Evolutionary conservation across 2,888 invertebrate species (phyloP).

Genomic region (Marasmarcha lunaedactyla): DNA sequence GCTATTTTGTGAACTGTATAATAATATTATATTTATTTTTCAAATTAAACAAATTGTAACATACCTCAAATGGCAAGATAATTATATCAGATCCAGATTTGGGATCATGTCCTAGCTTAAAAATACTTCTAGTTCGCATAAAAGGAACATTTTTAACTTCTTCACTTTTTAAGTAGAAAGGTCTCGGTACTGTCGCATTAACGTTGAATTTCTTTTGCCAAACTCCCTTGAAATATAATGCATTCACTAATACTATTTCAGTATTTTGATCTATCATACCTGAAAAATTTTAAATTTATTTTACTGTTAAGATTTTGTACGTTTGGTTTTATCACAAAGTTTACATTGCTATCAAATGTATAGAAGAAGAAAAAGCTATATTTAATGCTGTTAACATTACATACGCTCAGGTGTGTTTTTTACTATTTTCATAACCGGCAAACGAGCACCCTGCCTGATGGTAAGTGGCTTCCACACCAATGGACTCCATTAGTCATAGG

Average conservation of each 20-base stretch:
- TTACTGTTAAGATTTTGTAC: no score
- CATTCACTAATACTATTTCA: constrained; percentile 74
- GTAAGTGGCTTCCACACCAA: no score
- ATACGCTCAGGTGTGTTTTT: no score
- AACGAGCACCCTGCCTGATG: no score
- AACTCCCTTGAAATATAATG: constrained; percentile 79
- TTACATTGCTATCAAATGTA: no score
- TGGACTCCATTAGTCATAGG: no score
- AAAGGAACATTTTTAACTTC: constrained; percentile 57
- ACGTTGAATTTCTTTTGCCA: constrained; percentile 76
- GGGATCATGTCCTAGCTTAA: constrained; percentile 63
- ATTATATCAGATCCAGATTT: constrained; percentile 70
- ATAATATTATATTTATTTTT: no score
- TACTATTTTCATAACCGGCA: no score
- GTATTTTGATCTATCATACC: constrained; percentile 61
- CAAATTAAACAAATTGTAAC: constrained; percentile 5
- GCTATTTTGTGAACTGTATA: no score
- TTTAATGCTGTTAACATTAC: no score
- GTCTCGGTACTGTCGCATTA: constrained; percentile 54
- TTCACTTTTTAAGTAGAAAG: constrained; percentile 63
- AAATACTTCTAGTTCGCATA: constrained; percentile 72
- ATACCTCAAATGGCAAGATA: constrained; percentile 74
- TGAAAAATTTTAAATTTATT: constrained; percentile 24
- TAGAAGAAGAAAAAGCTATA: no score
- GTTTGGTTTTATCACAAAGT: no score